Base-by-base conservation (phyloP, 2,797 vertebrate genomes). In the Limnodromus scolopaceus region DNA sequence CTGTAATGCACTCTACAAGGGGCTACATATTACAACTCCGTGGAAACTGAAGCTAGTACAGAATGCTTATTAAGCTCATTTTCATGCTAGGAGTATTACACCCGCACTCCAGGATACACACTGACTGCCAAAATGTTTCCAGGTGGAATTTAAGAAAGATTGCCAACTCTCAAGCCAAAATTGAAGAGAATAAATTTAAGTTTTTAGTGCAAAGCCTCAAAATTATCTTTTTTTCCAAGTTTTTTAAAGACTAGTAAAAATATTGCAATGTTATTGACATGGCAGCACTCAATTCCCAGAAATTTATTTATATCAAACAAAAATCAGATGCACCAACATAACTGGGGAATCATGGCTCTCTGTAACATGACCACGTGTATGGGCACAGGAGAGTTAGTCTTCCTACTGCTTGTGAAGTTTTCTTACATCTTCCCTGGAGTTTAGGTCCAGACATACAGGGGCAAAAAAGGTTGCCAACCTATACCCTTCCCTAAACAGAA, bases 91-190 rank as follows among this genome's bases (percentile, higher is more conserved):
- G 46, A 89, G 46, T 34, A 84, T 82, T 87, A 82, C 9, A 72
- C 16, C 46, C 10, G 0, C 63, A 84, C 51, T 93, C 88, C 89
- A 92, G 87, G 66, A 92, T 65, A 84, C 43, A 81, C 64, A 75
- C 18, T 14, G 74, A 82, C 74, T 93, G 91, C 89, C 92, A 95
- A 89, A 91, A 91, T 76, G 81, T 83, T 94, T 94, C 93, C 91
- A 92, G 81, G 91, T 93, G 78, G 75, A 93, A 84, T 58, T 93
- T 92, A 58, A 79, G 87, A 84, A 79, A 81, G 28, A 85, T 16
- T 85, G 87, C 79, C 92, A 96, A 80, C n/a, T 80, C 54, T 70
- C 17, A 87, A 82, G 75, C 48, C 78, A 87, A 92, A 92, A 82
- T 10, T 79, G 38, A 89, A 91, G 27, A 72, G 16, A 89, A 82